Evolutionary conservation across 23 tunicate genomes (phyloP), one percentile per base, ranked within the genome.

Genomic region (Corella eumyota): DNA sequence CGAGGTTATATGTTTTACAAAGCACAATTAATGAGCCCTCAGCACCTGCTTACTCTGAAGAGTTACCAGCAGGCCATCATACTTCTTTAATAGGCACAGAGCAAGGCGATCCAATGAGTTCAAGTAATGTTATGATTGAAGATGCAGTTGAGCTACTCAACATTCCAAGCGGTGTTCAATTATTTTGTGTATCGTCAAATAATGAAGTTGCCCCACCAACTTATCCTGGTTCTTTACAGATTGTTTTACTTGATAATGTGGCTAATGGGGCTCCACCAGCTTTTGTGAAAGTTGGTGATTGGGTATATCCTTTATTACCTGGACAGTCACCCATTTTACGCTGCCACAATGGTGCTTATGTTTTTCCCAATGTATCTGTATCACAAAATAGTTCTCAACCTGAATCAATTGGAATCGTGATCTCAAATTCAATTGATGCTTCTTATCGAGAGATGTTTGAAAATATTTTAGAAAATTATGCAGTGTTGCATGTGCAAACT

Each of bases 131-230:
- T 1, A 22, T 19, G 6, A 23, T 51, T 71, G 71, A 63, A 26
- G 40, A 50, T 55, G 80, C 80, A 32, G 63, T 38, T 32, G 80
- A 82, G 55, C 54, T 82, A 25, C 59, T 82, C 0, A 1, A 32
- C 52, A 82, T 82, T 24, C 92, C 92, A 0, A 51, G 66, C 20
- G 92, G 92, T 6, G 81, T 82, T 30, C 92, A 82, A 36, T 25
- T 82, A 58, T 82, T 58, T 49, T 51, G 65, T 32, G 71, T 82
- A 4, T 49, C 66, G 22, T 66, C 59, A 9, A 67, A 68, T 37
- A n/a, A n/a, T 3, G 44, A 60, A 6, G 92, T 82, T 9, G 60
- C 92, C 1, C 92, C 92, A 6, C 92, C 92, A 6, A 67, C 92
- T 15, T 82, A 82, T 32, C 92, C 92, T 0, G 67, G 71, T 9